Conservation (phyloP, 2,888 invertebrate genomes). For the Toxonevra muliebris region DNA sequence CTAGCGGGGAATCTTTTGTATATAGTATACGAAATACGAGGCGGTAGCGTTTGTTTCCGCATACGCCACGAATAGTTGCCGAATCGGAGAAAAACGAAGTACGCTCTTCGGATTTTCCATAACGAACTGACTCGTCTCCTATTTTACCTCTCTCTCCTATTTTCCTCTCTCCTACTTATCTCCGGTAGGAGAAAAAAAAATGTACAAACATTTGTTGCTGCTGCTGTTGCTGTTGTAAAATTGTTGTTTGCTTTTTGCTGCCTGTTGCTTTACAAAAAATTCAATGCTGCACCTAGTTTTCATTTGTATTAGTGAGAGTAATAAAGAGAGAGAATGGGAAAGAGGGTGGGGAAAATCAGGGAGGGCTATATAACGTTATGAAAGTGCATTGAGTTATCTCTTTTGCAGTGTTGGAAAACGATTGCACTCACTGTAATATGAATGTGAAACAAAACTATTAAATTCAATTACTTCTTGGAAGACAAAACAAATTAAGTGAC, state of each 20-base stretch:
- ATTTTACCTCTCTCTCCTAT: too few species aligned
- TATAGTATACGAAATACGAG: not conserved
- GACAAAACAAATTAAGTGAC: too few species aligned
- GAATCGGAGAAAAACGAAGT: not conserved
- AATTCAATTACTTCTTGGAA: too few species aligned
- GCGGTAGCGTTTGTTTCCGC: not conserved
- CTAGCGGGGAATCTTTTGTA: not conserved
- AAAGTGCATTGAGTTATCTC: conserved; percentile 6
- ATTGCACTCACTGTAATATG: too few species aligned
- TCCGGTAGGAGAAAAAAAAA: too few species aligned
- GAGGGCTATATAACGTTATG: not conserved
- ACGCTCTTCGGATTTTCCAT: too few species aligned
- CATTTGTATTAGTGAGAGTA: conserved; percentile 25
- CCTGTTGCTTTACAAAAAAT: conserved; percentile 37
- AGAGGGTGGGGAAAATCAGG: too few species aligned
- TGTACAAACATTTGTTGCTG: not conserved
- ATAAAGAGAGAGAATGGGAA: too few species aligned
- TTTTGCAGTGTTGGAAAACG: conserved; percentile 32
- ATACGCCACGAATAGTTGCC: not conserved
- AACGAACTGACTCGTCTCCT: too few species aligned
- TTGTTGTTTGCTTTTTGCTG: conserved; percentile 25
- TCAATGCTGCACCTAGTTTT: conserved; percentile 42
- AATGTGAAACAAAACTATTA: too few species aligned
- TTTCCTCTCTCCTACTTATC: too few species aligned
- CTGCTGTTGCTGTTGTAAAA: not conserved